Conservation (phyloP, 2,113 vertebrate species). For the Ictalurus furcatus region DNA sequence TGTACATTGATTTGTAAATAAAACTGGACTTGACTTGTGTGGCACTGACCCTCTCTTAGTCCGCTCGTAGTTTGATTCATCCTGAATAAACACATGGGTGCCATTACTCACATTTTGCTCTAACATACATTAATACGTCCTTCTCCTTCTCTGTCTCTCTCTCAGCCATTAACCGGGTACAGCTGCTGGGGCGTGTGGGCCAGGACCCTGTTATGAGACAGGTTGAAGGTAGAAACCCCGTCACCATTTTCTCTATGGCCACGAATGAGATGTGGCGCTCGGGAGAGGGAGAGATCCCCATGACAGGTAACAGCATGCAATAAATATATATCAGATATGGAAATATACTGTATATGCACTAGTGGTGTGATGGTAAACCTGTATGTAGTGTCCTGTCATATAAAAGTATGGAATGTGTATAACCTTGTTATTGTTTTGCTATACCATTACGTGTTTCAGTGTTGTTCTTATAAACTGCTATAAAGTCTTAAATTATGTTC, state of each 20-base stretch:
- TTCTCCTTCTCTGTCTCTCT: not conserved
- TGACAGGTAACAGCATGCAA: conserved; percentile 64
- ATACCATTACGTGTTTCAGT: not conserved
- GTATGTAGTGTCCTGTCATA: not conserved
- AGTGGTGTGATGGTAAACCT: not conserved
- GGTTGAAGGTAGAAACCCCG: conserved; percentile 89
- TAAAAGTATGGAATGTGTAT: not conserved
- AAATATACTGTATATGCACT: not conserved
- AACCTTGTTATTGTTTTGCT: not conserved
- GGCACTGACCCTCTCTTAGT: not conserved
- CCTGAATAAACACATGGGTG: not conserved
- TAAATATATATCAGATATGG: not conserved
- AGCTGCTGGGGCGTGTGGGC: conserved; percentile 90
- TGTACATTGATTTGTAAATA: not conserved
- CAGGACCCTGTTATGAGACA: conserved; percentile 98
- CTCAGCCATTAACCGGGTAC: conserved; percentile 90
- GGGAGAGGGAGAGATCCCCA: conserved; percentile 74
- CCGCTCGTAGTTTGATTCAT: not conserved
- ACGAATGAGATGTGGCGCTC: conserved; percentile 97
- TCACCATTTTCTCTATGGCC: conserved; percentile 95
- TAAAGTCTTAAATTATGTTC: too few species aligned
- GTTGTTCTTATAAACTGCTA: too few species aligned
- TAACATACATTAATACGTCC: not conserved
- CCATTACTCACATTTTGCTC: too few species aligned
- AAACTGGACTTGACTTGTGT: not conserved